Evolutionary conservation across 1,140 invertebrate species (phyloP).

Genomic region (Helicoverpa armigera): DNA sequence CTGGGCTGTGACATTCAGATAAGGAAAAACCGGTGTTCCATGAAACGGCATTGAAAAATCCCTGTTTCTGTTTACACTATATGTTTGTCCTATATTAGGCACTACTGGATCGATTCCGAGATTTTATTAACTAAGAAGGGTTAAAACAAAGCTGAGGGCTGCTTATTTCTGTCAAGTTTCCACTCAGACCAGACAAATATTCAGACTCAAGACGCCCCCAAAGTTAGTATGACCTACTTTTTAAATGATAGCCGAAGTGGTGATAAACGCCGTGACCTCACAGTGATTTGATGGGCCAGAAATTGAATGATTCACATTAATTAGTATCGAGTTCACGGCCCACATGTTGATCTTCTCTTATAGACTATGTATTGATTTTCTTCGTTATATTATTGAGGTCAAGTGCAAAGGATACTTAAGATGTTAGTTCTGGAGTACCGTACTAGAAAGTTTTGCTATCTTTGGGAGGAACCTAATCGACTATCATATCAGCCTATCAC

Average conservation of each 20-base stretch:
- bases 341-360: not conserved
- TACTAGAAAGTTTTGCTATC: too few relatives aligned
- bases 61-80: constrained; percentile 1
- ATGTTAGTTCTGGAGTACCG: not conserved
- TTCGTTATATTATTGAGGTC: constrained; percentile 21
- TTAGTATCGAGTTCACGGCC: constrained; percentile 30
- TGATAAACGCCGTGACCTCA: constrained; percentile 31
- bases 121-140: too few relatives aligned
- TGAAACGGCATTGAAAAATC: constrained; percentile 9
- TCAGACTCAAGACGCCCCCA: too few relatives aligned
- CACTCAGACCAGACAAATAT: too few relatives aligned
- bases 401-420: constrained; percentile 8
- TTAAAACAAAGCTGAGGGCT: too few relatives aligned
- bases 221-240: too few relatives aligned
- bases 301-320: constrained; percentile 37
- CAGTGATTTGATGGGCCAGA: constrained; percentile 23
- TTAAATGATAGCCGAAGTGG: not conserved
- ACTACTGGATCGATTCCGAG: too few relatives aligned
- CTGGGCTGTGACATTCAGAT: constrained; percentile 20
- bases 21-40: constrained; percentile 1
- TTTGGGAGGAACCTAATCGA: too few relatives aligned
- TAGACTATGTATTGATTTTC: constrained; percentile 22
- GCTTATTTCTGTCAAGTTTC: too few relatives aligned
- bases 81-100: too few relatives aligned
- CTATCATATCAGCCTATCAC: too few relatives aligned